Percentiles rank a stretch among this genome's conserved stretches.
These are phyloP conservation scores for Lampris megalopsis DNA, from an alignment of 2,113 vertebrate genomes.

Conservation along the genomic window DNA sequence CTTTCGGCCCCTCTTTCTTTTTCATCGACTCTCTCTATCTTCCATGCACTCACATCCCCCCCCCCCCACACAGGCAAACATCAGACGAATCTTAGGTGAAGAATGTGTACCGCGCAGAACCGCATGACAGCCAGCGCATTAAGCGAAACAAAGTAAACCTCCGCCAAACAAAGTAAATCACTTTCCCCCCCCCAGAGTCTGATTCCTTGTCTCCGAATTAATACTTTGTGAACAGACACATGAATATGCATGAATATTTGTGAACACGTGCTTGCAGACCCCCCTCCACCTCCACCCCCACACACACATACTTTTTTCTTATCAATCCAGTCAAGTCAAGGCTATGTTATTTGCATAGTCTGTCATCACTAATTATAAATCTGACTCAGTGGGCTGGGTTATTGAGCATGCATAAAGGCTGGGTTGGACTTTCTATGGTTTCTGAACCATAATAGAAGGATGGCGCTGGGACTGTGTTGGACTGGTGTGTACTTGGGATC, in stretches of 20 bases:
- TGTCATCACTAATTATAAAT: too few species aligned
- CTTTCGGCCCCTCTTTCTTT: slow-evolving; percentile 27
- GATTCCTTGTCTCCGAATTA: slow-evolving; percentile 54
- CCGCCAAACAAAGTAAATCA: slow-evolving; percentile 40
- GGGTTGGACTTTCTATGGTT: neutral
- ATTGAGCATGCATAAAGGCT: neutral
- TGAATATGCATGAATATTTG: slow-evolving; percentile 1
- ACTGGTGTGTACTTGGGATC: too few species aligned
- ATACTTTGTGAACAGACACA: slow-evolving; percentile 35
- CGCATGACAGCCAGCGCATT: slow-evolving; percentile 10
- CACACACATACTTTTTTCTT: neutral
- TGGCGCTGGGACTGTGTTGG: neutral
- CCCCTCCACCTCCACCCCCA: neutral
- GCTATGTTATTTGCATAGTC: too few species aligned
- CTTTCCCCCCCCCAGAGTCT: slow-evolving; percentile 20
- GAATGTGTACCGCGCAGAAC: slow-evolving; percentile 20
- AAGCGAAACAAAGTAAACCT: slow-evolving; percentile 38
- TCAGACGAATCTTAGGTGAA: slow-evolving; percentile 46
- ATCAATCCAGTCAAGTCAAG: too few species aligned
- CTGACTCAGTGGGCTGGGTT: too few species aligned
- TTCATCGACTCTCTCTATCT: slow-evolving; percentile 22
- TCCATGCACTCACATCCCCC: slow-evolving; percentile 16
- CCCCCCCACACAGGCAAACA: slow-evolving; percentile 45
- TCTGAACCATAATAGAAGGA: neutral
- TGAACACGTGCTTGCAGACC: neutral